Percentiles rank a stretch among this genome's conserved stretches.
Conservation (phyloP, 2,888 invertebrate genomes). For the Drosophila fulvimacula region DNA sequence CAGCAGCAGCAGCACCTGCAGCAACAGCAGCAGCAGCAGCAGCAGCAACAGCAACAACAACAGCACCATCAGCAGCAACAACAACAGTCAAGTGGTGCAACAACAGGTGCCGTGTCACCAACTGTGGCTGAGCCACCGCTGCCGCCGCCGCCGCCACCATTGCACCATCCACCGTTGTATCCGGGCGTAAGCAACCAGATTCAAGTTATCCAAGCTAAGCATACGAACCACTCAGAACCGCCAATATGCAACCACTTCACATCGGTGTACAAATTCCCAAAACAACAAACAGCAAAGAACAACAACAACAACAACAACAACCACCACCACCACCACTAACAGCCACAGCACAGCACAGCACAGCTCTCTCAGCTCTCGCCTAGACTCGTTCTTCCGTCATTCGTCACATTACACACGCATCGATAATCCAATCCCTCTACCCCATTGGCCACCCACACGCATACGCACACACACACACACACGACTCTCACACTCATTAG, state of each 20-base stretch:
- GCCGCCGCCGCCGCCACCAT: slow-evolving; percentile 59
- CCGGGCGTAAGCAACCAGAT: slow-evolving; percentile 82
- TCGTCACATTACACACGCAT: slow-evolving; percentile 9
- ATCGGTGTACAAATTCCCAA: slow-evolving; percentile 27
- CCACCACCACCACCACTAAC: slow-evolving; percentile 52
- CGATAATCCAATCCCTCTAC: slow-evolving; percentile 14
- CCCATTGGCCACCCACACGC: slow-evolving; percentile 1
- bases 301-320: slow-evolving; percentile 26
- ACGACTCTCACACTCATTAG: slow-evolving; percentile 22
- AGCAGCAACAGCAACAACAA: slow-evolving; percentile 52
- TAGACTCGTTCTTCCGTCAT: slow-evolving; percentile 13
- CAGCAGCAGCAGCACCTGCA: slow-evolving; percentile 56
- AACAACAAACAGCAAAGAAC: not conserved
- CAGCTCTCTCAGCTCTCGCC: not conserved
- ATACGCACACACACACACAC: not conserved
- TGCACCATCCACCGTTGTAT: slow-evolving; percentile 83
- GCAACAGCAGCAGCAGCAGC: slow-evolving; percentile 50
- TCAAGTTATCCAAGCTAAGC: slow-evolving; percentile 59
- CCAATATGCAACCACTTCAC: slow-evolving; percentile 21
- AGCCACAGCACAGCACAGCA: slow-evolving; percentile 10
- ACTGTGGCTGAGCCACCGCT: slow-evolving; percentile 27
- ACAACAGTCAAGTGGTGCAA: slow-evolving; percentile 45
- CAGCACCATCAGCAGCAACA: slow-evolving; percentile 42
- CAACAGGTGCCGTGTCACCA: slow-evolving; percentile 52
- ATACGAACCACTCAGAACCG: slow-evolving; percentile 29